Evolutionary conservation across 2,888 invertebrate genomes (phyloP).

Genomic region (Terebella lapidaria): DNA sequence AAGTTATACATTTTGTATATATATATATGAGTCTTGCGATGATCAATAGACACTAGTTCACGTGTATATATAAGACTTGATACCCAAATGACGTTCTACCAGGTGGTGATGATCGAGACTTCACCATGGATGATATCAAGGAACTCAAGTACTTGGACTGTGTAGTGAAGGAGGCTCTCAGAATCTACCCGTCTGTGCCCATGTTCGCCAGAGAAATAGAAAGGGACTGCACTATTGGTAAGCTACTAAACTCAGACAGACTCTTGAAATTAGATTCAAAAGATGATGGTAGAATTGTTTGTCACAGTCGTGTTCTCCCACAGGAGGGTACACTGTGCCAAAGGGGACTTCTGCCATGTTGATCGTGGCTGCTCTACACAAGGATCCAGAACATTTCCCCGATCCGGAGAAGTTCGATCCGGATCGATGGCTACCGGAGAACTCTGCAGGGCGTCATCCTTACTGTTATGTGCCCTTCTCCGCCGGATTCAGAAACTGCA

Average conservation of each 20-base stretch:
- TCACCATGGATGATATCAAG: conserved; percentile 55
- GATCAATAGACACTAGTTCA: too few species aligned
- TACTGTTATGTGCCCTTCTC: conserved; percentile 57
- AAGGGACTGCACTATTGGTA: conserved; percentile 47
- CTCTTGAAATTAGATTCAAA: too few species aligned
- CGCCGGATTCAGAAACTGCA: conserved; percentile 56
- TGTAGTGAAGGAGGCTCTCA: conserved; percentile 55
- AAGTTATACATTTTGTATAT: too few species aligned
- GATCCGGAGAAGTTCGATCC: conserved; percentile 72
- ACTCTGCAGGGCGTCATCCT: conserved; percentile 66
- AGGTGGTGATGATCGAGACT: conserved; percentile 46
- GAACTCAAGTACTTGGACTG: conserved; percentile 56
- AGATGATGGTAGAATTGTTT: too few species aligned
- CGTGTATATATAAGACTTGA: too few species aligned
- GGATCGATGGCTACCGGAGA: conserved; percentile 70
- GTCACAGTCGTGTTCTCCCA: too few species aligned
- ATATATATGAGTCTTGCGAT: too few species aligned
- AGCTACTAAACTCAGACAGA: too few species aligned
- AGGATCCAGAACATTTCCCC: conserved; percentile 62
- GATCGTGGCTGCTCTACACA: conserved; percentile 56
- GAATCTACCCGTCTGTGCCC: conserved; percentile 57
- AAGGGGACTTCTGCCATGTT: conserved; percentile 41
- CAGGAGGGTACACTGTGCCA: conserved; percentile 35
- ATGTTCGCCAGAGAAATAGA: conserved; percentile 50
- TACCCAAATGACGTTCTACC: too few species aligned